Evolutionary conservation across 2,797 vertebrate genomes (phyloP).

Genomic region (Falco concolor): DNA sequence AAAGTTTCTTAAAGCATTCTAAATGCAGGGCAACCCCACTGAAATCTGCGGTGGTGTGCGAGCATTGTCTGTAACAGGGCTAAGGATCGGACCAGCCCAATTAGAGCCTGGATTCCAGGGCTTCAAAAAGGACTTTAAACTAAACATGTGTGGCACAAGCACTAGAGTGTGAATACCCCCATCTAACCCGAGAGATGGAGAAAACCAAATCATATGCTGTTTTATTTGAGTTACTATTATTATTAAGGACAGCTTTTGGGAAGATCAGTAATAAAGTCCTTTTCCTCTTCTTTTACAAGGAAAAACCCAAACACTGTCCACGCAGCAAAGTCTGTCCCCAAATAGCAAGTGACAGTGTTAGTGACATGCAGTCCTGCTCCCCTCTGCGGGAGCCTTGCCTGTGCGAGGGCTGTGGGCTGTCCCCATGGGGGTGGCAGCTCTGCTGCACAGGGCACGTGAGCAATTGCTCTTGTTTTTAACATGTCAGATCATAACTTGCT

Average conservation of each 20-base stretch:
- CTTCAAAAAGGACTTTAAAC: not conserved
- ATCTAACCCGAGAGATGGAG: not conserved
- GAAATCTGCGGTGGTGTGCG: not conserved
- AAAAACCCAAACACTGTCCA: not conserved
- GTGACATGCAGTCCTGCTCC: too few relatives aligned
- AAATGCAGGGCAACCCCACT: not conserved
- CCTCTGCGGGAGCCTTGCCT: not conserved
- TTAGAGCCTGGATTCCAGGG: not conserved
- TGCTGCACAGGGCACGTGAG: not conserved
- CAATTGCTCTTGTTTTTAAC: not conserved
- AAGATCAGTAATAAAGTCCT: not conserved
- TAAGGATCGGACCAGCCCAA: not conserved
- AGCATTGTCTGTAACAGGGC: not conserved
- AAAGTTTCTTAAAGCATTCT: not conserved
- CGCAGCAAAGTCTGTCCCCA: not conserved
- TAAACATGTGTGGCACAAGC: too few relatives aligned
- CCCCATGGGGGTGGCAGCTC: not conserved
- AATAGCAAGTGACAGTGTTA: accelerated
- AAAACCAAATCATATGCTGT: not conserved
- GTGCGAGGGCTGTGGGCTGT: not conserved
- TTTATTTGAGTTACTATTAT: not conserved
- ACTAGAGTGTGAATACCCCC: not conserved
- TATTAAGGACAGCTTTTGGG: not conserved
- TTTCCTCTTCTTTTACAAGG: not conserved
- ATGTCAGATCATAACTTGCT: not conserved